Evolutionary conservation across 2,888 invertebrate genomes (phyloP).

Genomic region (Xiphydria camelus): DNA sequence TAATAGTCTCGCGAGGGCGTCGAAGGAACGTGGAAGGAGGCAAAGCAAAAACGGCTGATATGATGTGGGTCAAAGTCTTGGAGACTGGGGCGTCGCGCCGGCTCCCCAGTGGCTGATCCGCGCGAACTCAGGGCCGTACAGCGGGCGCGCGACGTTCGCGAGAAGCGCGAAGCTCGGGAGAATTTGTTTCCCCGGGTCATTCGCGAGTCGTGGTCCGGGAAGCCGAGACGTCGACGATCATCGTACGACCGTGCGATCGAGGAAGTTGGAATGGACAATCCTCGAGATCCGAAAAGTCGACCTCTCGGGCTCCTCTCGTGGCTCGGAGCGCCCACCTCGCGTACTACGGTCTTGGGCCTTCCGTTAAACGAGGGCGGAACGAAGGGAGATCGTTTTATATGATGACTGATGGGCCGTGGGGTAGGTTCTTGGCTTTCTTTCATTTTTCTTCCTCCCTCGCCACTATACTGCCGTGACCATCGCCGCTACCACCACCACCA

Average conservation of each 20-base stretch:
- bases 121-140: slow-evolving; percentile 3
- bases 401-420: slow-evolving; percentile 51
- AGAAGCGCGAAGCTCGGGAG: background rate
- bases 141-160: slow-evolving; percentile 2
- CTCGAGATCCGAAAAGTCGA: too few species aligned
- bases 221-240: too few species aligned
- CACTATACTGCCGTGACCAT: slow-evolving; percentile 13
- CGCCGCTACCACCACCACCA: slow-evolving; percentile 17
- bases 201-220: too few species aligned
- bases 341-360: slow-evolving; percentile 2
- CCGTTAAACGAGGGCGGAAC: slow-evolving; percentile 13
- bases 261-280: too few species aligned
- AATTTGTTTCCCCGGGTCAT: too few species aligned
- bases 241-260: too few species aligned
- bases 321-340: too few species aligned
- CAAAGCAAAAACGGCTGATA: slow-evolving; percentile 54
- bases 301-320: too few species aligned
- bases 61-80: slow-evolving; percentile 55
- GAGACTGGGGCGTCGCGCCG: slow-evolving; percentile 50
- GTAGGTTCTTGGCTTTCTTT: slow-evolving; percentile 49
- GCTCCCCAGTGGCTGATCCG: slow-evolving; percentile 31
- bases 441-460: slow-evolving; percentile 43
- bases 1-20: slow-evolving; percentile 51
- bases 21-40: slow-evolving; percentile 42
- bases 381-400: slow-evolving; percentile 26